Base-by-base conservation (phyloP, 2,797 vertebrate species). In the Emys orbicularis region DNA sequence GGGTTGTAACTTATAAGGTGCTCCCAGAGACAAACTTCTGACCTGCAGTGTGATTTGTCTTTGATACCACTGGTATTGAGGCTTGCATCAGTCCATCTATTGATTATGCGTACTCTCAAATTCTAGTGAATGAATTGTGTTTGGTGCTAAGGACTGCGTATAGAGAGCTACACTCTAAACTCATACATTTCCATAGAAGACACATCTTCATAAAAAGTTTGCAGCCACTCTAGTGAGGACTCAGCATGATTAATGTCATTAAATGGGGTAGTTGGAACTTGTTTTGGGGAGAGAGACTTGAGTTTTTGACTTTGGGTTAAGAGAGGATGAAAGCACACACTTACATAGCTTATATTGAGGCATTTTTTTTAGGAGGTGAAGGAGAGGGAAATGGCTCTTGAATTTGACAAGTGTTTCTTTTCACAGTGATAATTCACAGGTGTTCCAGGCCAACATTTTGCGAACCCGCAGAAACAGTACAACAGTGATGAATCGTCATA, bases 391-490 rank as follows among this genome's bases (percentile, higher is more conserved):
- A 93, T 92, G 79, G 59, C 81, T 91, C 90, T 94, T 88, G 89
- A 56, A 21, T 95, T 76, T 97, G 89, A 97, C 91, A 52, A 61
- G 16, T 96, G 54, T 96, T 96, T 97, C 94, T 96, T 90, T 95
- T 76, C 95, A 13, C 98, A 99, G 99, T 52, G 99, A 99, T 95
- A 98, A 98, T 93, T 98, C 98, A 12, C 99, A 99, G 87, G 98
- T 99, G 95, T 99, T 99, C 97, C 99, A 99, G 96, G 96, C 98
- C 96, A 98, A 98, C 47, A 95, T 98, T 37, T 92, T 99, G 90
- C 98, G 98, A 80, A 98, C 98, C 96, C 98, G 99, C 96, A 98
- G 99, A 97, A 99, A 99, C 96, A 99, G 99, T 95, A 98, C 98
- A 49, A 99, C 99, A 2, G 97, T 99, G 54, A 98, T 99, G 90